Evolutionary conservation across 1,140 invertebrate genomes (phyloP).

Genomic region (Penaeus japonicus): DNA sequence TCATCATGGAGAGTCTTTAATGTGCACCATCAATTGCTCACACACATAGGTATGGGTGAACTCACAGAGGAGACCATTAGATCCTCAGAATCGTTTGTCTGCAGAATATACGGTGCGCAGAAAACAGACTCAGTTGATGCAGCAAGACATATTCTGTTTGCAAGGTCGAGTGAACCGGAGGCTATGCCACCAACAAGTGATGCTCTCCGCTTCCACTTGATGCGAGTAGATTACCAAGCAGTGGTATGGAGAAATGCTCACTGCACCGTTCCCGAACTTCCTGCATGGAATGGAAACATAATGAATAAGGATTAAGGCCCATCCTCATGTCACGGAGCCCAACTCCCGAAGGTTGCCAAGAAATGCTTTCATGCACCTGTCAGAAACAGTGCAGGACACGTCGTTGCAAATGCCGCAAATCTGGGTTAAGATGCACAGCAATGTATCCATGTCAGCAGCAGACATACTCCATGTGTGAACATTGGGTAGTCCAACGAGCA

Average conservation of each 20-base stretch:
- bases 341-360: too few relatives aligned
- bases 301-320: not conserved
- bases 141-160: not conserved
- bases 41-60: slow-evolving; percentile 4
- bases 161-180: not conserved
- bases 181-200: not conserved
- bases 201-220: not conserved
- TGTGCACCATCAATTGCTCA: not conserved
- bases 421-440: not conserved
- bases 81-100: not conserved
- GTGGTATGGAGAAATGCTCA: slow-evolving; percentile 11
- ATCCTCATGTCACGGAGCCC: not conserved
- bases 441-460: not conserved
- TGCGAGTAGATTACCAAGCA: not conserved
- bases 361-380: not conserved
- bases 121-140: slow-evolving; percentile 3
- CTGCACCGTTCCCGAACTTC: not conserved
- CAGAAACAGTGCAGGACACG: not conserved
- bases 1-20: not conserved
- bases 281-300: not conserved
- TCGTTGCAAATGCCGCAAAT: not conserved
- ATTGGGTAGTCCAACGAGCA: too few relatives aligned
- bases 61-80: slow-evolving; percentile 18
- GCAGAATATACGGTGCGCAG: not conserved
- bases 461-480: not conserved